Percentiles rank a stretch among this genome's conserved stretches.
phyloP scores from a whole-genome alignment of 2,113 vertebrate species.

The Melanerpes formicivorus region DNA sequence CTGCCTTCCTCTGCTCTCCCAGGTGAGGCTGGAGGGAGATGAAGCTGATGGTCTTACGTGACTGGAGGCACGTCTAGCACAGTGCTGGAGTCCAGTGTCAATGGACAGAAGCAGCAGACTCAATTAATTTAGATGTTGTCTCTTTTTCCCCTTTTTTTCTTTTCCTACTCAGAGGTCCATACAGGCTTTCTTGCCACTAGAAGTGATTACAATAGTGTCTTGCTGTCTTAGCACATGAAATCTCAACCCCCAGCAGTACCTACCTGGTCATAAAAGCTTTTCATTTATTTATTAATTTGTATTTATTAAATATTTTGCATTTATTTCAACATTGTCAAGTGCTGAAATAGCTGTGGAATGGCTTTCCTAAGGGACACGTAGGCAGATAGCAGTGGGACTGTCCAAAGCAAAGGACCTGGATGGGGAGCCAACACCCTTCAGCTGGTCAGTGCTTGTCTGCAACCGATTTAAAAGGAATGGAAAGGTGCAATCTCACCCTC shows the following conservation, averaged over 20 bases:
- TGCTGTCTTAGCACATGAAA: neutral
- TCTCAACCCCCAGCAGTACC: neutral
- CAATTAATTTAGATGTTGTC: neutral
- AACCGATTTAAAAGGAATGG: neutral
- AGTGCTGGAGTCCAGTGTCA: fast-evolving
- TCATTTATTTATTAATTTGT: no score
- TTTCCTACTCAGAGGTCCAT: neutral
- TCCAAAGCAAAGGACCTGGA: neutral
- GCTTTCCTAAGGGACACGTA: neutral
- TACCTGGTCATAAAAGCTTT: neutral
- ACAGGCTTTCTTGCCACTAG: neutral
- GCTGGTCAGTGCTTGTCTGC: neutral
- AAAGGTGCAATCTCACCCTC: neutral
- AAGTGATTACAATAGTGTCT: neutral
- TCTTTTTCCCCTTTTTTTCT: neutral
- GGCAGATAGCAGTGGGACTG: neutral
- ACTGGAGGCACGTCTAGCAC: fast-evolving
- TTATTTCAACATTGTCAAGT: neutral
- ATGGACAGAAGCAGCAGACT: neutral
- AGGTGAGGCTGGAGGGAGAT: neutral
- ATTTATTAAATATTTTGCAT: no score
- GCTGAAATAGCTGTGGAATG: neutral
- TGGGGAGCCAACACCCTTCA: neutral
- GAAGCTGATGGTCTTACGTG: neutral
- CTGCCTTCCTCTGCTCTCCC: neutral